Evolutionary conservation across 53 echinoderm and acorn worm species (phyloP), one percentile per base, ranked within the genome.

Genomic region (Patiria pectinifera): DNA sequence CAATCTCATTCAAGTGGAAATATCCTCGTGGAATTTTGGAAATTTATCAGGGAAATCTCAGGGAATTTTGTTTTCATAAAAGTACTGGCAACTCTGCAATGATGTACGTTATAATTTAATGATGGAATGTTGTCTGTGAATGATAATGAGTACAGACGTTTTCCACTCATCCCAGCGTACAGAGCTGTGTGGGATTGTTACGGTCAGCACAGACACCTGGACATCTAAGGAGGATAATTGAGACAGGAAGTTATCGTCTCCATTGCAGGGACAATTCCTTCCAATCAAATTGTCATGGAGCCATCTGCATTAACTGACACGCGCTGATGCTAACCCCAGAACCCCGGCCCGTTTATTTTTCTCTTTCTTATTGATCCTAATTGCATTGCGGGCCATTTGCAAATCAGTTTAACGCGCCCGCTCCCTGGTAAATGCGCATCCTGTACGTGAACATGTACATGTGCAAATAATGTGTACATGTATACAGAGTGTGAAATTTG

Each of bases 371-470:
- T 77, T 46, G 2, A 79, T 45, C 48, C 11, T 45, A 79, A 79
- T 79, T 79, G 79, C 79, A 45, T 79, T 79, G 45, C 45, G 15
- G 79, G 46, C 46, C 11, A 4, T 45, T 23, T 3, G 79, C 43
- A 79, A 79, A 79, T 79, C 11, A 48, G 79, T 79, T 79, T 79
- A 79, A 44, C 47, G 48, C 47, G 26, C 2, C 79, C 79, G 44
- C 23, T 62, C 83, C 15, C 2, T 43, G 62, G 26, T 61, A 60
- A 25, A 82, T 61, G 22, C 19, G 25, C 24, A 74, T 21, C 74
- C 74, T 66, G 62, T 43, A 82, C 24, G 9, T 82, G 59, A 58
- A 53, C 82, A 23, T 82, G 82, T 82, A 82, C 82, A 82, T 80
- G 18, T 80, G 43, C 35, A 48, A 13, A 19, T 21, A 1, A 12